phyloP scores from a whole-genome alignment of 2,888 invertebrate genomes.

The Argynnis bischoffii region DNA sequence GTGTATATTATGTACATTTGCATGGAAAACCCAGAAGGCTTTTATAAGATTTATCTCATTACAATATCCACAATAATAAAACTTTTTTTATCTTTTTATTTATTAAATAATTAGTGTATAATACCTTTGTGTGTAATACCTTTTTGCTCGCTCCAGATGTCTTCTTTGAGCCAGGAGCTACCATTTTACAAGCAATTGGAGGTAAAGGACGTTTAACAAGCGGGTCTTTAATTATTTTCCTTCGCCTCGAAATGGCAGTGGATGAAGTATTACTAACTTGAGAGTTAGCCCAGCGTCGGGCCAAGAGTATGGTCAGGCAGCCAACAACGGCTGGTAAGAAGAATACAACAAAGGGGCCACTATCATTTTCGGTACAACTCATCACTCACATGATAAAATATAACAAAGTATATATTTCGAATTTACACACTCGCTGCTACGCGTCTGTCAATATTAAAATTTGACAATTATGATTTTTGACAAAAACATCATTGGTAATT shows the following conservation, averaged over 20 bases:
- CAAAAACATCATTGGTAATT: conserved; percentile 22
- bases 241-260: conserved; percentile 75
- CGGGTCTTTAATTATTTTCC: conserved; percentile 79
- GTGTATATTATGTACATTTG: no score
- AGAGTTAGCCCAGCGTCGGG: conserved; percentile 76
- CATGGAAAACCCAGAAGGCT: no score
- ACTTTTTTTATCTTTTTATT: not conserved
- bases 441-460: conserved; percentile 20
- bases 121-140: conserved; percentile 64
- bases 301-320: conserved; percentile 78
- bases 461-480: conserved; percentile 4
- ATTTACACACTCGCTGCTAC: conserved; percentile 41
- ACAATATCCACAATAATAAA: not conserved
- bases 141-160: conserved; percentile 64
- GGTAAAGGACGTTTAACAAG: conserved; percentile 73
- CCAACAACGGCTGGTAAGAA: conserved; percentile 79
- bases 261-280: conserved; percentile 73
- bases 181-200: conserved; percentile 72
- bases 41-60: not conserved
- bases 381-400: conserved; percentile 81
- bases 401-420: conserved; percentile 65
- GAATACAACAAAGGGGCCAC: conserved; percentile 81
- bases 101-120: not conserved
- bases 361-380: conserved; percentile 83
- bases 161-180: conserved; percentile 70